These are phyloP conservation scores for Hypercompe scribonia DNA, from an alignment of 2,888 invertebrate species.

Conservation along the genomic window DNA sequence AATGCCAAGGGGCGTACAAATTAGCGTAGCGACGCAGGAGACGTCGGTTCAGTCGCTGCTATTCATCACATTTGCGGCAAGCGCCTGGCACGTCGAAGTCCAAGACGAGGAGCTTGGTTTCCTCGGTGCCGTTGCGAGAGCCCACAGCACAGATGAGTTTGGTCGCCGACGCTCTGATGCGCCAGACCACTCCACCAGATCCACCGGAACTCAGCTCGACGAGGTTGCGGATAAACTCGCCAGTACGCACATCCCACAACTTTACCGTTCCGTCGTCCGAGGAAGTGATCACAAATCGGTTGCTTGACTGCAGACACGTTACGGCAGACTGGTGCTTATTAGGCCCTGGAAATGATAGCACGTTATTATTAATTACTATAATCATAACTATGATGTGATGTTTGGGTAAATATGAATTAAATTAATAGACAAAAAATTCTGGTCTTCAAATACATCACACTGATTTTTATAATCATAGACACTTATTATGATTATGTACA, in stretches of 20 bases:
- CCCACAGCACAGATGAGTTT: constrained; percentile 99
- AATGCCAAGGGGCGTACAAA: constrained; percentile 81
- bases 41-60: constrained; percentile 83
- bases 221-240: constrained; percentile 98
- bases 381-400: too few species aligned
- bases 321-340: constrained; percentile 99
- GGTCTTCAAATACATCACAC: too few species aligned
- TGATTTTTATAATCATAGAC: too few species aligned
- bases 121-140: constrained; percentile 99
- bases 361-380: neutral
- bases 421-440: too few species aligned
- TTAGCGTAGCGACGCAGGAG: constrained; percentile 79
- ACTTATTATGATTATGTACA: too few species aligned
- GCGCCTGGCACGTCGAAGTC: constrained; percentile 97
- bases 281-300: constrained; percentile 98
- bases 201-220: constrained; percentile 98
- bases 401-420: too few species aligned
- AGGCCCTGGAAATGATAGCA: constrained; percentile 87
- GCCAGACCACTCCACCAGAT: constrained; percentile 99
- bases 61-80: constrained; percentile 87
- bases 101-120: constrained; percentile 98
- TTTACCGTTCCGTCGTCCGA: constrained; percentile 99
- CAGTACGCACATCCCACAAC: constrained; percentile 98
- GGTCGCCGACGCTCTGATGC: constrained; percentile 97
- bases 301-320: constrained; percentile 98